Evolutionary conservation across 2,888 invertebrate genomes (phyloP).

Genomic region (Trichopoda pennipes): DNA sequence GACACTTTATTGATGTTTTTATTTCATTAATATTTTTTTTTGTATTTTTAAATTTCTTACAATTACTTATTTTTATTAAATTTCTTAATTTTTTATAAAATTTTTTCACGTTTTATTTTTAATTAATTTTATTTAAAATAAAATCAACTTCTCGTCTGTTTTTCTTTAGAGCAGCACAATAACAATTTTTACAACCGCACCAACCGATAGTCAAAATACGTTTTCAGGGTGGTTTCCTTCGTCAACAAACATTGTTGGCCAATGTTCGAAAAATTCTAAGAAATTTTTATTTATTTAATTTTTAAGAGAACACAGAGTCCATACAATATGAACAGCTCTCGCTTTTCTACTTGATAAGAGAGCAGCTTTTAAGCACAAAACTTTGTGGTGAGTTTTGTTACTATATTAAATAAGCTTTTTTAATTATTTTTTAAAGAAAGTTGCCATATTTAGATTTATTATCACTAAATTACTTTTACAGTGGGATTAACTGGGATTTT

Average conservation of each 20-base stretch:
- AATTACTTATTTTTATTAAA: not conserved
- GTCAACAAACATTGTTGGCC: slow-evolving; percentile 63
- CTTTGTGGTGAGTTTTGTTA: slow-evolving; percentile 1
- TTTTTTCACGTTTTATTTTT: not conserved
- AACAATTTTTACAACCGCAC: slow-evolving; percentile 75
- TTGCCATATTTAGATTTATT: too few species aligned
- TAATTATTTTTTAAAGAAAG: not conserved
- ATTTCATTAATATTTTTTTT: not conserved
- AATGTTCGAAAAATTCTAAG: slow-evolving; percentile 58
- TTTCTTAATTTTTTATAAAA: not conserved
- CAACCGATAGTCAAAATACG: slow-evolving; percentile 79
- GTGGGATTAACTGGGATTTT: too few species aligned
- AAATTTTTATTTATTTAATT: slow-evolving; percentile 10
- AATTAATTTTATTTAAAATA: not conserved
- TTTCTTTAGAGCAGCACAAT: not conserved
- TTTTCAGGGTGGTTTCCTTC: slow-evolving; percentile 78
- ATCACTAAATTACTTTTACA: too few species aligned
- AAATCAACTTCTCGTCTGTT: slow-evolving; percentile 38
- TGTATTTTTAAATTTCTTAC: not conserved
- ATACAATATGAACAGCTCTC: slow-evolving; percentile 2
- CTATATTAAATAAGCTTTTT: not conserved
- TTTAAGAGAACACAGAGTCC: slow-evolving; percentile 41
- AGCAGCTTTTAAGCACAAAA: not conserved
- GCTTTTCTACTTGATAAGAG: not conserved
- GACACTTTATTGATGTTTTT: slow-evolving; percentile 29